A percentile compares a stretch with the other conserved stretches of the same genome.
Evolutionary conservation across 2,113 vertebrate genomes (phyloP).

Genomic region (Microtus montanus): DNA sequence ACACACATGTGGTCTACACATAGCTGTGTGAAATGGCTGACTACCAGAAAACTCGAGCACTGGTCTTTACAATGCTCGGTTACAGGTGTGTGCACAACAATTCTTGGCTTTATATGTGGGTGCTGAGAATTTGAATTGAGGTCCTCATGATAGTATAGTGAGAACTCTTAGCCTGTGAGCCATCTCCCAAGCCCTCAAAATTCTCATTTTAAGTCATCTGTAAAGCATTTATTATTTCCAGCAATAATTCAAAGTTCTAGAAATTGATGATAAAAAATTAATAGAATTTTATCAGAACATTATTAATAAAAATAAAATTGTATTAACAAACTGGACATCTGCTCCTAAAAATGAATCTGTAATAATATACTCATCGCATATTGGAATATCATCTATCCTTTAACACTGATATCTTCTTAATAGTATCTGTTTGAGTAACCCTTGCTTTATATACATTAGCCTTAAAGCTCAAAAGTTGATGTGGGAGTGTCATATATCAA

Average conservation of each 20-base stretch:
- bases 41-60: background rate
- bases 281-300: background rate
- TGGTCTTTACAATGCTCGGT: background rate
- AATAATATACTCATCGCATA: constrained; percentile 4
- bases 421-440: background rate
- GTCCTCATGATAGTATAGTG: too few species aligned
- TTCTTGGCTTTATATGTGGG: background rate
- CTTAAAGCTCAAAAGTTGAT: background rate
- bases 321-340: background rate
- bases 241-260: background rate
- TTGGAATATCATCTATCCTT: background rate
- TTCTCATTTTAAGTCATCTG: background rate
- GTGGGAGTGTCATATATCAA: too few species aligned
- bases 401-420: background rate
- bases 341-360: constrained; percentile 13
- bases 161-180: background rate
- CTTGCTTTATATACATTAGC: background rate
- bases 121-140: background rate
- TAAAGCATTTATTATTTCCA: background rate
- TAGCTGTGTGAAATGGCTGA: background rate
- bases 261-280: too few species aligned
- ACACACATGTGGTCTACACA: background rate
- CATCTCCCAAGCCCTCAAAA: too few species aligned
- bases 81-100: background rate
- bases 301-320: background rate